Evolutionary conservation across 1,140 invertebrate species (phyloP), one percentile per base, ranked within the genome.

Genomic region (Callitettix versicolor): DNA sequence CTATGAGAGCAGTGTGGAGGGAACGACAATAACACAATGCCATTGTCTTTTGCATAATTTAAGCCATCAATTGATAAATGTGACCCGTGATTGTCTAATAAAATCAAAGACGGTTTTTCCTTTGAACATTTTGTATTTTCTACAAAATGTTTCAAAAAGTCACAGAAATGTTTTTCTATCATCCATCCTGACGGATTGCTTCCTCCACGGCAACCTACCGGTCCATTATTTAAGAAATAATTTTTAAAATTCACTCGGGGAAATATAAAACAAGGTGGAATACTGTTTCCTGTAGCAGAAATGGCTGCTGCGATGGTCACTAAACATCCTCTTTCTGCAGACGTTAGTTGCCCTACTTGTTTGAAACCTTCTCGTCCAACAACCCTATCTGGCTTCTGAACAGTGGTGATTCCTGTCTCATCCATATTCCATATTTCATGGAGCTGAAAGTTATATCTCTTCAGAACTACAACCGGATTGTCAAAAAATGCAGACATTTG

Each of bases 371-470:
- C 68, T 20, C 6, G 24, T 36, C 65, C 65, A 26, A 71, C 50
- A 43, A 71, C 57, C 60, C 64, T 65, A 17, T 58, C 53, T 17
- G 65, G 65, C 49, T 63, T 66, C 59, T 68, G 68, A 4, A 76
- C 73, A 14, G 72, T 74, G 1, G 69, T 73, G 20, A 68, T 58
- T 1, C 67, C 68, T 7, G 67, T 74, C 57, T 76, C 68, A 57
- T 73, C 69, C 4, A 69, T 20, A 57, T 74, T 72, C 43, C 64
- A 30, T 30, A 30, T 30, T n/a, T n/a, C n/a, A n/a, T n/a, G n/a
- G n/a, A n/a, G n/a, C n/a, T n/a, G n/a, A n/a, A n/a, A n/a, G n/a
- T n/a, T n/a, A n/a, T n/a, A n/a, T n/a, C n/a, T n/a, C n/a, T n/a
- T n/a, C n/a, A n/a, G n/a, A n/a, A n/a, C n/a, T n/a, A n/a, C n/a